Base-by-base conservation (phyloP, 2,888 invertebrate genomes). In the Coremacera marginata region DNA sequence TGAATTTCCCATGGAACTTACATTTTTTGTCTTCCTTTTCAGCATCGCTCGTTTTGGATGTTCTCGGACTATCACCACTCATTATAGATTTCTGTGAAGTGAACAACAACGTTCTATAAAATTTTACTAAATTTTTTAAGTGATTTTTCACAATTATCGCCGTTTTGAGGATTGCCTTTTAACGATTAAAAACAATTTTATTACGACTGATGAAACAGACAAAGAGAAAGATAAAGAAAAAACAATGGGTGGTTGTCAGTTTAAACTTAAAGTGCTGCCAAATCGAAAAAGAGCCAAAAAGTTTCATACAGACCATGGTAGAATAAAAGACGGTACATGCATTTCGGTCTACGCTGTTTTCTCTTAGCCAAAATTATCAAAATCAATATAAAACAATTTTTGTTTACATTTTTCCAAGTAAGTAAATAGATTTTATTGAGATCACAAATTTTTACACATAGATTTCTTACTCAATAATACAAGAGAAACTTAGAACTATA, bases 51-150 rank as follows among this genome's bases (percentile, higher is more conserved):
- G 70, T 72, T 70, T 80, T 78, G 19, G 80, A 77, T 4, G 79
- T 68, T 57, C 78, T 74, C 27, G 81, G 77, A 52, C 72, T 80
- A 75, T 80, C 78, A 22, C 81, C 80, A 71, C 78, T 78, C 80
- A 82, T 82, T 55, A 77, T 77, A 14, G 71, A 75, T 25, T 14
- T 19, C 76, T 67, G 75, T 60, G 14, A 7, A 60, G 22, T 19
- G 14, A 60, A 71, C 27, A 57, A 52, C 0, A 44, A 51, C 49
- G 51, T 19, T 34, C 73, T 34, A 60, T 19, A 71, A 60, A 60
- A 71, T 44, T 25, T 37, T n/a, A 5, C n/a, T 9, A 5, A 70
- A 34, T 67, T 51, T 19, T n/a, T 49, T 1, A 80, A 19, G 9
- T 60, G 57, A 9, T 44, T 74, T 72, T 52, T 37, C 60, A 78